Evolutionary conservation across 2,797 vertebrate species (phyloP), one percentile per base, ranked within the genome.

Genomic region (Sebastes itinus): DNA sequence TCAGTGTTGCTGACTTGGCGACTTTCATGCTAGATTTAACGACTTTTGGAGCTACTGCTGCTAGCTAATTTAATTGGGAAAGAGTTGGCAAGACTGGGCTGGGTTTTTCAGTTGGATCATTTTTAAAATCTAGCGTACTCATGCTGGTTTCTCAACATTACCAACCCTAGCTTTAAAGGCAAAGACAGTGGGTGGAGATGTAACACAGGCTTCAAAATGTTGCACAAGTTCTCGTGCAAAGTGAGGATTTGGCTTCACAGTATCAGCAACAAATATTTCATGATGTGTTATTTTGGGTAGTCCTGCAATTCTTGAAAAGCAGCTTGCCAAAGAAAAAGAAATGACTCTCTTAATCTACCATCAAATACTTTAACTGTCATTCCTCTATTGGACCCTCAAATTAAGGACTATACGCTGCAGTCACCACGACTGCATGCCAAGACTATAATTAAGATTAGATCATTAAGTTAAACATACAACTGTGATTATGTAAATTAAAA

Each of bases 401-500:
- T 92, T 90, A 93, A 80, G 49, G 86, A 77, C 75, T 84, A 71
- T 32, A 62, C 14, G 13, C 35, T 67, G 81, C 79, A 88, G 85
- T 87, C 81, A 85, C 78, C 7, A 56, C 32, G 87, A 71, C 86
- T 75, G 77, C 77, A 38, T 59, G 79, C 71, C 80, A 89, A 89
- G 78, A 78, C 85, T 85, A 80, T 90, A 92, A 89, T 89, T 85
- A 91, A 87, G 81, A 93, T 89, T 77, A 88, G 62, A 86, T 83
- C 67, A 90, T 93, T 85, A 88, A 89, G 83, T 90, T 61, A 83
- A 87, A 88, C 84, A 84, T 85, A 84, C 81, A 88, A 80, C 78
- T 77, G 87, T 85, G 78, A 88, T 89, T 92, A 90, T 90, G 76
- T 38, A 83, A 87, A 93, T 91, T 88, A 86, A 87, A 93, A 86